phyloP scores from a whole-genome alignment of 2,797 vertebrate genomes.

The Pterois miles region DNA sequence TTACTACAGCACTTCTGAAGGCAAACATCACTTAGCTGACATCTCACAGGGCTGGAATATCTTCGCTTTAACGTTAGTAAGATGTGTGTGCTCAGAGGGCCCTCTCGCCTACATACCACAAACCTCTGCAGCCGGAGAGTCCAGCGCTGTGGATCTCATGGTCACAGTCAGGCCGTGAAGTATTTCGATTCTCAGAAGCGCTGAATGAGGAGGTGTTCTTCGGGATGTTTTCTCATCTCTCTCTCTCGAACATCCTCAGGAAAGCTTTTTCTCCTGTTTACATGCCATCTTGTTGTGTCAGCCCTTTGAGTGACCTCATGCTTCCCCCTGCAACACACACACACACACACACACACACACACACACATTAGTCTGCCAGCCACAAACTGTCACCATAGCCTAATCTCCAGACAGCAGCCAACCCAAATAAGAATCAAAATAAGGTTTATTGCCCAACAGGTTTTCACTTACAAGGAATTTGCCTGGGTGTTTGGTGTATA shows the following conservation, averaged over 20 bases:
- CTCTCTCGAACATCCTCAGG: conserved; percentile 31
- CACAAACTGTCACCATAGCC: background rate
- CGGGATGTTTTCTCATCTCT: conserved; percentile 30
- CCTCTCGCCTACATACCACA: conserved; percentile 35
- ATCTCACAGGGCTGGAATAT: conserved; percentile 46
- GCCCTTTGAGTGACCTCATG: conserved; percentile 20
- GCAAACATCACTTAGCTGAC: conserved; percentile 26
- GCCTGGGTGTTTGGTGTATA: background rate
- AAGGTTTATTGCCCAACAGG: too few relatives aligned
- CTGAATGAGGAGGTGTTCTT: conserved; percentile 64
- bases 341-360: background rate
- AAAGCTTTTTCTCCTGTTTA: conserved; percentile 54
- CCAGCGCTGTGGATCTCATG: conserved; percentile 4
- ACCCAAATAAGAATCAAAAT: background rate
- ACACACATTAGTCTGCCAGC: background rate
- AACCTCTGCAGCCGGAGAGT: conserved; percentile 9
- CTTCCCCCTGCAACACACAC: background rate
- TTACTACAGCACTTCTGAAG: background rate
- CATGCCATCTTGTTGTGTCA: conserved; percentile 34
- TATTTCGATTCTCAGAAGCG: conserved; percentile 66
- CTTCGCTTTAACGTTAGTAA: conserved; percentile 56
- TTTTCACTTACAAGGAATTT: too few relatives aligned
- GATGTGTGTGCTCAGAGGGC: conserved; percentile 52
- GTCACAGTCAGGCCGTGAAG: conserved; percentile 30
- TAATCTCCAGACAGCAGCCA: conserved; percentile 1